phyloP scores from a whole-genome alignment of 2,113 vertebrate genomes.

The Plestiodon gilberti region DNA sequence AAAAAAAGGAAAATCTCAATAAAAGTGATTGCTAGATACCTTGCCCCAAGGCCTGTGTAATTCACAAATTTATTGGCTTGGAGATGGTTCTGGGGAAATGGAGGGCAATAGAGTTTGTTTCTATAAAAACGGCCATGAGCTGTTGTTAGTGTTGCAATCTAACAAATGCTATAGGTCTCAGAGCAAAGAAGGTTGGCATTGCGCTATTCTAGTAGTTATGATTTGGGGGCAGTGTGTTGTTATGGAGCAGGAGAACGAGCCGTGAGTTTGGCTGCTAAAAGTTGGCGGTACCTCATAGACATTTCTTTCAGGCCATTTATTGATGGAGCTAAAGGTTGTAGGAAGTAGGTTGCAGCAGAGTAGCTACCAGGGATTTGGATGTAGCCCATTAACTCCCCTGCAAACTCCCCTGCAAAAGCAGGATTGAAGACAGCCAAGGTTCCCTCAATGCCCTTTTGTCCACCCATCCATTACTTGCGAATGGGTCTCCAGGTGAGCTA shows the following conservation, averaged over 20 bases:
- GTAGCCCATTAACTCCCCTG: neutral
- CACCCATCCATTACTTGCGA: neutral
- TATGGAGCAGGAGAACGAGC: too few relatives aligned
- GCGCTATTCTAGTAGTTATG: neutral
- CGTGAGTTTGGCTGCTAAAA: neutral
- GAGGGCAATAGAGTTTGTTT: neutral
- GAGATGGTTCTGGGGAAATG: neutral
- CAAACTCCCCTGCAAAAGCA: neutral
- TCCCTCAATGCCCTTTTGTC: neutral
- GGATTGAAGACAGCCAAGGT: neutral
- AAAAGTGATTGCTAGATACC: conserved; percentile 25
- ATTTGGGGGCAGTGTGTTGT: neutral
- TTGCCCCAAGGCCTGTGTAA: neutral
- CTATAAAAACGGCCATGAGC: neutral
- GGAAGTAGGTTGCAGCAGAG: neutral
- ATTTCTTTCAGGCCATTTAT: neutral
- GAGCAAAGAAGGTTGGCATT: neutral
- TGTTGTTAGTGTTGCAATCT: neutral
- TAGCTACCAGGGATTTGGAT: neutral
- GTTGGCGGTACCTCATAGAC: neutral
- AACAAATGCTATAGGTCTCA: neutral
- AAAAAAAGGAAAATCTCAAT: conserved; percentile 30
- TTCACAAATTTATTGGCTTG: neutral
- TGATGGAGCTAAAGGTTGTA: neutral
- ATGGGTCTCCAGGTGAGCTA: too few relatives aligned